Conservation (phyloP, 2,113 vertebrate species). For the Dipodomys ordii region DNA sequence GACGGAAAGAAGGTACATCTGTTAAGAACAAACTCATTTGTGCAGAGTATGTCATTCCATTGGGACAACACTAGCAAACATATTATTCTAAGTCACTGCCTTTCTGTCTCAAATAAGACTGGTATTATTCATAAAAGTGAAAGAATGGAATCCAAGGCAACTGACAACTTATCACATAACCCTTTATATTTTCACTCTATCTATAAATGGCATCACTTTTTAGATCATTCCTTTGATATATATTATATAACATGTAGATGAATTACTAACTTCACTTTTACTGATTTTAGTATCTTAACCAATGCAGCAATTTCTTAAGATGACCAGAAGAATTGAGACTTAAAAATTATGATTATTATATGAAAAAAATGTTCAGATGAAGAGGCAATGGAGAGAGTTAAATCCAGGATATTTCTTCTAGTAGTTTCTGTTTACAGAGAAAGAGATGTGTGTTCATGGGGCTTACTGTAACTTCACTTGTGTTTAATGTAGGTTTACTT, state of each 20-base stretch:
- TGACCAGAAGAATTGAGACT: not conserved
- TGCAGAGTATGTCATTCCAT: not conserved
- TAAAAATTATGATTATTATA: not conserved
- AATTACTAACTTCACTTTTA: not conserved
- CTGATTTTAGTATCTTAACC: not conserved
- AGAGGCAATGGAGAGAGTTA: not conserved
- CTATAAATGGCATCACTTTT: not conserved
- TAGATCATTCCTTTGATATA: not conserved
- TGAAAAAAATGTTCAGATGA: not conserved
- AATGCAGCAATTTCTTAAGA: not conserved
- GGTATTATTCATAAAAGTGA: not conserved
- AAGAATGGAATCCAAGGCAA: not conserved
- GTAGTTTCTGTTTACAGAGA: not conserved
- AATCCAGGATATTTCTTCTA: not conserved
- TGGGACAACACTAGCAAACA: not conserved
- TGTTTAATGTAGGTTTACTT: not conserved
- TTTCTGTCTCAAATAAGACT: not conserved
- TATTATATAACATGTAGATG: not conserved
- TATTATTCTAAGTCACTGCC: fast-evolving
- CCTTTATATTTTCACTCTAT: not conserved
- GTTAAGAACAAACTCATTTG: not conserved
- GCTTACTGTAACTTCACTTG: no score
- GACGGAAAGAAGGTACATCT: not conserved
- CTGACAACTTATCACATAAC: no score
- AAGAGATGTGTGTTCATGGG: not conserved